Evolutionary conservation across 2,797 vertebrate genomes (phyloP), one percentile per base, ranked within the genome.

Genomic region (Tapera naevia): DNA sequence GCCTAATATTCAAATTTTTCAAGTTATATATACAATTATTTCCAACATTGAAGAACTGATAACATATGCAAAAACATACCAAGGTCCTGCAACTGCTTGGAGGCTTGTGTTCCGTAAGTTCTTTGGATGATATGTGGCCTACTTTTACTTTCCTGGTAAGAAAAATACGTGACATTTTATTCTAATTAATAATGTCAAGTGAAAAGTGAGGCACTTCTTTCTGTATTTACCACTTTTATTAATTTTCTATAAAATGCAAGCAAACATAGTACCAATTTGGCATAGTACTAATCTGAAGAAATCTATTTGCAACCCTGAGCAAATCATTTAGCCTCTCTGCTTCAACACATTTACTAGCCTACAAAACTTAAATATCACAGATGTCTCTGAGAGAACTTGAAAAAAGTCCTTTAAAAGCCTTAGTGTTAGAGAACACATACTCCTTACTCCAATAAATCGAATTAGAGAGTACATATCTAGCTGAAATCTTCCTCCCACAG

Each of bases 91-190:
- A 95, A 71, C 45, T 97, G 96, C 61, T 96, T 94, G 64, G 93
- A 96, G 61, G 96, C 96, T 80, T 97, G 96, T 79, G 98, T 96
- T 67, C 98, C 98, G 0, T 97, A 96, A 32, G 95, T 97, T 97
- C 98, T 98, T 97, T 97, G 98, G 80, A 99, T 97, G 56, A 97
- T 96, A 81, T 99, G 99, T 72, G 99, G 99, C 88, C 99, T 98
- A 56, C 99, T 98, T 95, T 98, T 98, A 95, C 98, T 98, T 95
- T 98, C 98, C 99, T 99, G 97, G 65, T 93, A 94, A 72, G 91
- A 75, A 83, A 94, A 96, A 57, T 82, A 93, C 6, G 4, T 18
- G 60, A 61, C 6, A 73, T 69, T 83, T 91, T 82, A 37, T 85
- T 85, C 30, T 66, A 57, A 62, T 82, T 60, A 88, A 45, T 80